Evolutionary conservation across 2,888 invertebrate genomes (phyloP), one percentile per base, ranked within the genome.

Genomic region (Spodoptera exigua): DNA sequence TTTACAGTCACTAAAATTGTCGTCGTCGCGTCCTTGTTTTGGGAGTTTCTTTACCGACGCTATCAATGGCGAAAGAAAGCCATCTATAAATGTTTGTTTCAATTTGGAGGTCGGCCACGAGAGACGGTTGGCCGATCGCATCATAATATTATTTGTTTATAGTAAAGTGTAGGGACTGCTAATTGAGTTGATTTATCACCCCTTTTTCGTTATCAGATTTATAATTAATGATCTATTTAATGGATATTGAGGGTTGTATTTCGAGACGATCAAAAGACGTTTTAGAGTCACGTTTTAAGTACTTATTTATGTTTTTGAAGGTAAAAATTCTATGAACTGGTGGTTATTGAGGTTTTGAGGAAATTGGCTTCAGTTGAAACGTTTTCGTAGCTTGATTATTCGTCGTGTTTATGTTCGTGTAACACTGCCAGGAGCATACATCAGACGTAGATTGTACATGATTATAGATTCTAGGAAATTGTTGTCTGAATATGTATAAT

Each of bases 151-250:
- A 60, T 58, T 45, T 61, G 41, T 58, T 72, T 51, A 58, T 53
- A 36, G 45, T 39, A 17, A 41, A 58, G 40, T 58, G 53, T 61
- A 74, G 66, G 51, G 59, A 44, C 52, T 35, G 18, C 32, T 71
- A 75, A 71, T 66, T 51, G 48, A 62, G 59, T 75, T 54, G 52
- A 71, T 66, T 61, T 66, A 75, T 54, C 48, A 56, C 55, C 51
- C 52, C 44, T 41, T 46, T 40, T 37, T 13, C 32, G 51, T 58
- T 61, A 74, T 66, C 59, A 56, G 49, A 66, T 74, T 61, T 58
- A 70, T 75, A 65, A 61, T 55, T 58, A 70, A 66, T 72, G 66
- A 72, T 61, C 40, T 56, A 41, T 44, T 52, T 60, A 58, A 72
- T 56, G 49, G 41, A 57, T 70, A 53, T 53, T 45, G 48, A 56